phyloP scores from a whole-genome alignment of 1,140 invertebrate genomes.

The Myzus persicae region DNA sequence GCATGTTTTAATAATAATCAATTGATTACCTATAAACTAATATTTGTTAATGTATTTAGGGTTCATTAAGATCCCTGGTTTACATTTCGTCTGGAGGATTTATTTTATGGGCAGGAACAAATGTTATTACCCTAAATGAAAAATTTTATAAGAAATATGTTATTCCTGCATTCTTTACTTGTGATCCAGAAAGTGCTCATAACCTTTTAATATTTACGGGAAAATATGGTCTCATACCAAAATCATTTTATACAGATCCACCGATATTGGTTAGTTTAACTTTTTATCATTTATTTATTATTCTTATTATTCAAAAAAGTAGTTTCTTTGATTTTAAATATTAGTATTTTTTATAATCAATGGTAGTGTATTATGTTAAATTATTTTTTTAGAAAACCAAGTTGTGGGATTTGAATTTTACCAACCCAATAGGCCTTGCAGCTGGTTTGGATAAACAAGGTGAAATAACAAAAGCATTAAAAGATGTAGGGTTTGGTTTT shows the following conservation, averaged over 20 bases:
- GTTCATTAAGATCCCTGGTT: slow-evolving; percentile 67
- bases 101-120: slow-evolving; percentile 70
- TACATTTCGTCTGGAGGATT: slow-evolving; percentile 70
- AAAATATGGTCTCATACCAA: slow-evolving; percentile 78
- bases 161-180: slow-evolving; percentile 73
- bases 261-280: slow-evolving; percentile 69
- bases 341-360: too few species aligned
- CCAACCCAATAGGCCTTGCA: slow-evolving; percentile 93
- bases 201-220: slow-evolving; percentile 75
- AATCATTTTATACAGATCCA: slow-evolving; percentile 70
- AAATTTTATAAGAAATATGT: slow-evolving; percentile 78
- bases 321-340: background rate
- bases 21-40: background rate
- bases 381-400: slow-evolving; percentile 70
- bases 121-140: slow-evolving; percentile 76
- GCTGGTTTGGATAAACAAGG: slow-evolving; percentile 98
- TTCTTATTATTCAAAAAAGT: slow-evolving; percentile 23
- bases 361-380: slow-evolving; percentile 2
- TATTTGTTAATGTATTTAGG: slow-evolving; percentile 66
- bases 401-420: slow-evolving; percentile 77
- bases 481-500: slow-evolving; percentile 91
- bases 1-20: background rate
- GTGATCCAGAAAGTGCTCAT: slow-evolving; percentile 83
- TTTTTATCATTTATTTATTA: slow-evolving; percentile 52
- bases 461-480: slow-evolving; percentile 84